These are phyloP conservation scores for Silurus meridionalis DNA, from an alignment of 2,113 vertebrate genomes.

Conservation along the genomic window DNA sequence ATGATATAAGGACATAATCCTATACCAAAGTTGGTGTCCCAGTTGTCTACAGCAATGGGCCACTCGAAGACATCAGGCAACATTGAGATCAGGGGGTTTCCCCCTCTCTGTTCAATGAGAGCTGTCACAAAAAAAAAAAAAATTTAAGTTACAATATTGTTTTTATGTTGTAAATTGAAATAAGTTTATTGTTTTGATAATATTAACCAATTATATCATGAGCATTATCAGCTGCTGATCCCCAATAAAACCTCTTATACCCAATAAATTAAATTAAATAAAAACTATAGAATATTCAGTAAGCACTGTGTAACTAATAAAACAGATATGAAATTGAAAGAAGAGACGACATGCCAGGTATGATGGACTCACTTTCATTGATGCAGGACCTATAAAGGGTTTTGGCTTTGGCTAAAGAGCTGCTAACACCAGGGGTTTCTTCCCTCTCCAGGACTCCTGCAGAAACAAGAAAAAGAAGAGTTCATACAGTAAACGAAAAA, in stretches of 20 bases:
- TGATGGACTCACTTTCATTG: slow-evolving; percentile 86
- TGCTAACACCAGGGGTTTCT: slow-evolving; percentile 62
- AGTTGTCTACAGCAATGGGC: slow-evolving; percentile 84
- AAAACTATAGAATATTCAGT: background rate
- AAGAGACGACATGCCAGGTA: background rate
- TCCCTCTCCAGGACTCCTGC: slow-evolving; percentile 83
- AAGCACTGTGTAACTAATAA: background rate
- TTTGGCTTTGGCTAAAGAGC: slow-evolving; percentile 87
- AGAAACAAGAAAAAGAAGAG: slow-evolving; percentile 53
- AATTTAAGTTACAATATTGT: background rate
- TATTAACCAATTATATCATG: no score
- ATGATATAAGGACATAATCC: background rate
- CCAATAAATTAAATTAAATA: background rate
- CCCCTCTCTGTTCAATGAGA: slow-evolving; percentile 82
- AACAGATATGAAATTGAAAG: background rate
- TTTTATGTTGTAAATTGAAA: no score
- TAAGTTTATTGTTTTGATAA: no score
- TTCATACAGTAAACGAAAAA: background rate
- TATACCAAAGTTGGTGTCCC: slow-evolving; percentile 80
- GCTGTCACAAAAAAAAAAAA: slow-evolving; percentile 63
- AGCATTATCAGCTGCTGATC: background rate
- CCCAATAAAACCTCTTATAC: background rate
- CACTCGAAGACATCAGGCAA: slow-evolving; percentile 82
- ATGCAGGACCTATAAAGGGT: slow-evolving; percentile 88
- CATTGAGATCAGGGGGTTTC: slow-evolving; percentile 78